Evolutionary conservation across 2,113 vertebrate species (phyloP), one percentile per base, ranked within the genome.

Genomic region (Hystrix brachyura): DNA sequence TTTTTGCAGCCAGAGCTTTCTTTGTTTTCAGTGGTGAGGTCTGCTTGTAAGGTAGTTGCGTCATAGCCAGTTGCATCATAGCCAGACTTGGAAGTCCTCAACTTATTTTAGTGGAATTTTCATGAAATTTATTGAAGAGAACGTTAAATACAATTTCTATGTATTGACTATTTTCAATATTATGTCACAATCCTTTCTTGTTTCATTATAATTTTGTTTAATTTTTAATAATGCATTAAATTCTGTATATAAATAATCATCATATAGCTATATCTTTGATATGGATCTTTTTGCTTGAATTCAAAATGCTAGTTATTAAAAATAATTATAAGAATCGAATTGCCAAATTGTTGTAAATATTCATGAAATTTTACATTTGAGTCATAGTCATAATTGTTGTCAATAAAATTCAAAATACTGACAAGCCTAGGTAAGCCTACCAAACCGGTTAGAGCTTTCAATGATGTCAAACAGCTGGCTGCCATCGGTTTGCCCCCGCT

Each of bases 121-220:
- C 13, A 15, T 67, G 32, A 82, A 78, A 48, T 4, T 85, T 55
- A 46, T 60, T 57, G 32, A 85, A 1, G 9, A 89, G 0, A n/a
- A 29, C 43, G n/a, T 55, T 89, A 13, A 87, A 69, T 84, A 76
- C 55, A 51, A 65, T 72, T 71, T 97, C 65, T 32, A 92, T 57
- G 25, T 55, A 6, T 15, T 76, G 6, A 1, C 51, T 65, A 11
- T 48, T 94, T 90, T 89, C 17, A 92, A 48, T 5, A 65, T 72
- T 86, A 71, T 83, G 19, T 51, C 90, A 87, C 11, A 62, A 78
- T n/a, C 1, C 3, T 94, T 81, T 95, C 29, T 71, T 2, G 53
- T 71, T n/a, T 79, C 27, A 84, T 87, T 59, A 82, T 6, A 93
- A n/a, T 62, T 74, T 74, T 85, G 57, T 91, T 57, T 87, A 69